phyloP scores from a whole-genome alignment of 1,140 invertebrate genomes.

The Berghia stephanieae region DNA sequence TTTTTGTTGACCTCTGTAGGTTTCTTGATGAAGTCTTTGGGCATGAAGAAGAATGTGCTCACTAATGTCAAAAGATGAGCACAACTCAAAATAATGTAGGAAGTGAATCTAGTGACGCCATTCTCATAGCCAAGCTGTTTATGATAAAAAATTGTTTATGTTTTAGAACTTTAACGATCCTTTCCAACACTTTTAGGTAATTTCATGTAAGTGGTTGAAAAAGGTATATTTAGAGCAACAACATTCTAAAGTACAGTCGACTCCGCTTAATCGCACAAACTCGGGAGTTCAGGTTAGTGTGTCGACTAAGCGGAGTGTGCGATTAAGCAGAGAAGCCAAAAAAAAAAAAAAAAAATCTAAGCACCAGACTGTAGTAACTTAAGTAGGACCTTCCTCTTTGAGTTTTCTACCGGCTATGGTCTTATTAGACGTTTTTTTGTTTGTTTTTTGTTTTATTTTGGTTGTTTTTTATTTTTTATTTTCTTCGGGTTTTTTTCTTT shows the following conservation, averaged over 20 bases:
- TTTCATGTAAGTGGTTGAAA: neutral
- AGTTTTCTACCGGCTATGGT: too few species aligned
- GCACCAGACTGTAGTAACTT: too few species aligned
- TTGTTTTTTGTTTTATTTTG: too few species aligned
- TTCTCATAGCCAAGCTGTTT: slow-evolving; percentile 44
- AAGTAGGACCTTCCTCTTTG: too few species aligned
- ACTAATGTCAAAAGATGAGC: slow-evolving; percentile 43
- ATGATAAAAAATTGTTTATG: neutral
- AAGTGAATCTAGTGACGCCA: slow-evolving; percentile 39
- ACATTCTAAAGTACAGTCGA: neutral
- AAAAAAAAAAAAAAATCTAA: slow-evolving; percentile 11
- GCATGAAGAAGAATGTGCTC: slow-evolving; percentile 50
- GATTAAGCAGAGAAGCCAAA: neutral
- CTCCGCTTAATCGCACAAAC: too few species aligned
- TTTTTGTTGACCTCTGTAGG: too few species aligned
- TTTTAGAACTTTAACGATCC: neutral
- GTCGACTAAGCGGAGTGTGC: too few species aligned
- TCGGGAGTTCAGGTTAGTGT: too few species aligned
- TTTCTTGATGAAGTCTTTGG: slow-evolving; percentile 44
- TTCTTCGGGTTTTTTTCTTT: too few species aligned
- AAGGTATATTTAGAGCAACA: neutral
- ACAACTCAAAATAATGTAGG: slow-evolving; percentile 40
- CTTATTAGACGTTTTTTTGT: too few species aligned
- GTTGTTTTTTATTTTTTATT: too few species aligned
- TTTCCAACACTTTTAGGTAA: neutral